These are phyloP conservation scores for Gallinago paraguaiae DNA, from an alignment of 2,113 vertebrate species.

Conservation along the genomic window DNA sequence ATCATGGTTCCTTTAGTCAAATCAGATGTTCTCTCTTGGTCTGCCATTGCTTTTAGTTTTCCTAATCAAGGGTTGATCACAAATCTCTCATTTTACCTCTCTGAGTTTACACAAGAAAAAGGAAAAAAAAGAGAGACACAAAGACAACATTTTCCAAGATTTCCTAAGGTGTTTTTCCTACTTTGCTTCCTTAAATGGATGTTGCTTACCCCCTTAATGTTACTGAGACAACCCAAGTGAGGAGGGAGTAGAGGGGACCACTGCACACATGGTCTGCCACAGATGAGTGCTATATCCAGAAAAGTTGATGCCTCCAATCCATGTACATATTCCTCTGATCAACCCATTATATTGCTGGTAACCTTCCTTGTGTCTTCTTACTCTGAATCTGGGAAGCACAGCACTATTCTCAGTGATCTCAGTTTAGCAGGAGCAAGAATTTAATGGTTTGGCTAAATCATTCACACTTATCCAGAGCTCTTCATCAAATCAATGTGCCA, in stretches of 20 bases:
- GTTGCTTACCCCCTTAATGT: fast-evolving
- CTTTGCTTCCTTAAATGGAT: not conserved
- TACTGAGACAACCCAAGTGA: not conserved
- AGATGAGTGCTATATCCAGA: not conserved
- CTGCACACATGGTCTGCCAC: not conserved
- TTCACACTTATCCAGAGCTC: not conserved
- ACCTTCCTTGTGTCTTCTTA: not conserved
- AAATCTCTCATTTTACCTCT: not conserved
- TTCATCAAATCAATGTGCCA: not conserved
- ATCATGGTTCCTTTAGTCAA: constrained; percentile 5
- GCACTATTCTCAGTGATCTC: not conserved
- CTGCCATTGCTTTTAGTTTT: constrained; percentile 19
- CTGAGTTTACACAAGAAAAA: not conserved
- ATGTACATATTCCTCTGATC: not conserved
- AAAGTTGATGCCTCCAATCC: not conserved
- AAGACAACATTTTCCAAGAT: not conserved
- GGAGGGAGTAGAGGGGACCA: not conserved
- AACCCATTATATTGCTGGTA: not conserved
- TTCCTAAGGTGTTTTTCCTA: not conserved
- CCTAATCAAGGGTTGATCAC: not conserved
- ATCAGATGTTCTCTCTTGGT: not conserved
- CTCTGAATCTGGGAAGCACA: not conserved
- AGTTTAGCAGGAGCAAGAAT: not conserved
- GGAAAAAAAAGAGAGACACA: not conserved
- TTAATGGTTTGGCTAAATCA: not conserved